A percentile compares a stretch with the other conserved stretches of the same genome.
Conservation (phyloP, 2,797 vertebrate species). For the Sphenopsis melanotis region DNA sequence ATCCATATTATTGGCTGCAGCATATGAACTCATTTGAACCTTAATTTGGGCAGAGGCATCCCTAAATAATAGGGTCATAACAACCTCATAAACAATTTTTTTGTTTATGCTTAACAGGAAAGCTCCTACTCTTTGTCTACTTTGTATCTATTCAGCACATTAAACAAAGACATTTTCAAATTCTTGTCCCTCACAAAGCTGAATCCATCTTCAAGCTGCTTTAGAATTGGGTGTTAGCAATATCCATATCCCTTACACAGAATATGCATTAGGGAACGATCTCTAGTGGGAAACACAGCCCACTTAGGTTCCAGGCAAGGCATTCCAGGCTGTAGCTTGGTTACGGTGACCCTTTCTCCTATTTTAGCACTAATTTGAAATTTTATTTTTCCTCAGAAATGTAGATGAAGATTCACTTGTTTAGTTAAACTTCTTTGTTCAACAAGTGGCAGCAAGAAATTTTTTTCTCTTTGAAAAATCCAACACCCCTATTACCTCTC, state of each 20-base stretch:
- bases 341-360: neutral
- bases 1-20: neutral
- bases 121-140: neutral
- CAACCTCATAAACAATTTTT: neutral
- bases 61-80: neutral
- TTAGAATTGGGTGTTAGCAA: neutral
- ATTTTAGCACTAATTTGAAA: neutral
- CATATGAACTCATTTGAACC: neutral
- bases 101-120: neutral
- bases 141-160: neutral
- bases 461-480: neutral
- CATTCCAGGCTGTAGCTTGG: neutral
- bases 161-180: neutral
- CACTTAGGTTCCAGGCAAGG: neutral
- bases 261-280: neutral
- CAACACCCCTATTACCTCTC: neutral
- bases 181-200: neutral
- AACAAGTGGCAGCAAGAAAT: neutral
- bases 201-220: neutral
- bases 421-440: neutral
- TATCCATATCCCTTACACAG: neutral
- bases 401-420: neutral
- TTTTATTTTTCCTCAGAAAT: neutral
- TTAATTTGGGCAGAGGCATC: neutral
- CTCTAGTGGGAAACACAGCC: neutral